Base-by-base conservation (phyloP, 1,140 invertebrate species). In the Sitobion miscanthi region DNA sequence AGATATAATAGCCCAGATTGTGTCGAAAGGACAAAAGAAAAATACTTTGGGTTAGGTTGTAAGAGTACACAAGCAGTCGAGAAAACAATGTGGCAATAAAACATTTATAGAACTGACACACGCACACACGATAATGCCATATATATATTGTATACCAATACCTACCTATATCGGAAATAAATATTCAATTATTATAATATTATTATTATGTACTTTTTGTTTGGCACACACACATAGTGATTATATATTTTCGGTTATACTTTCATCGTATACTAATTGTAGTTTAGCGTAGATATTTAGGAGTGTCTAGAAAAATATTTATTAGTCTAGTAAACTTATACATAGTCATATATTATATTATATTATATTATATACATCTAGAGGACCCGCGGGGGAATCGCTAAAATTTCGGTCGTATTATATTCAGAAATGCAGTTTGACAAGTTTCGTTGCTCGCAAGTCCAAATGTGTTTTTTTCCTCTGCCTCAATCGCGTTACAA, bases 371-470 rank as follows among this genome's bases (percentile, higher is more conserved):
- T 17, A 7, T 20, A 77, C n/a, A 86, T 14, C 23, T 86, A 86
- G 1, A 86, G 23, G 21, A 62, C 52, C 54, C 54, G 23, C 88
- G 88, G 54, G 88, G 52, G 57, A 69, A 90, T 90, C 25, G 89
- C 54, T 69, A 69, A 90, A 90, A 90, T 90, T 90, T 90, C 89
- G 54, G 52, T 89, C 88, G 52, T 38, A 57, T 57, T 57, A 89
- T 62, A 62, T 90, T 45, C 88, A 93, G 52, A 93, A 93, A 93
- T 93, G 91, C 38, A 86, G 77, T 93, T 45, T 21, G 35, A 93
- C 91, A 57, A 93, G 77, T 85, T 93, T 38, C 20, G 89, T 45
- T 57, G 11, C 35, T 57, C 82, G 49, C 91, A 45, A 38, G 23
- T 82, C 91, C 47, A 52, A 92, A 82, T 92, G 47, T 49, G 62